These are phyloP conservation scores for Labrus mixtus DNA, from an alignment of 2,113 vertebrate species.

Conservation along the genomic window DNA sequence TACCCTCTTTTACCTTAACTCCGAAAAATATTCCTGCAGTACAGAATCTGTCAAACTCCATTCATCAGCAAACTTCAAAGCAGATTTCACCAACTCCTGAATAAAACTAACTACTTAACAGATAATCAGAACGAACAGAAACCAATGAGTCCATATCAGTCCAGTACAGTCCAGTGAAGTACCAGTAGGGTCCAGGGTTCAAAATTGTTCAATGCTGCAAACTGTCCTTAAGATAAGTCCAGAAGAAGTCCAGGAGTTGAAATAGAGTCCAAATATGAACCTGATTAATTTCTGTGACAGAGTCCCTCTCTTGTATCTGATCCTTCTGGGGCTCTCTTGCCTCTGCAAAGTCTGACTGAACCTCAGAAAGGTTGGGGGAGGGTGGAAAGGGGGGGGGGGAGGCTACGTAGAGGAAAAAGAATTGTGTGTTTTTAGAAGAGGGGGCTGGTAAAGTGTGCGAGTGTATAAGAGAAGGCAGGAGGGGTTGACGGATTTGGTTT, in stretches of 20 bases:
- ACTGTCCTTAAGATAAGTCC: constrained; percentile 27
- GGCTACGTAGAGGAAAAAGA: constrained; percentile 80
- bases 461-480: constrained; percentile 57
- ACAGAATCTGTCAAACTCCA: constrained; percentile 30
- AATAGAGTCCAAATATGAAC: constrained; percentile 39
- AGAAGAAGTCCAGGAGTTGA: constrained; percentile 34
- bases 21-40: constrained; percentile 1
- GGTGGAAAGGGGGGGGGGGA: constrained; percentile 40
- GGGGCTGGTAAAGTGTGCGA: constrained; percentile 75
- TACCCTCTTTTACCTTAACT: constrained; percentile 7
- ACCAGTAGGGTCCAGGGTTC: constrained; percentile 12
- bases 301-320: constrained; percentile 46
- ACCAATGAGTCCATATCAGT: constrained; percentile 34
- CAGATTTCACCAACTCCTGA: constrained; percentile 6
- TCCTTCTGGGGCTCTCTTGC: constrained; percentile 54
- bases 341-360: constrained; percentile 72
- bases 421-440: constrained; percentile 77
- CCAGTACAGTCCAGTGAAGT: constrained; percentile 48
- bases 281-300: constrained; percentile 14
- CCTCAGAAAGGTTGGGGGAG: constrained; percentile 64
- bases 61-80: constrained; percentile 36
- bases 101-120: background rate
- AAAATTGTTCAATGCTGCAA: constrained; percentile 5
- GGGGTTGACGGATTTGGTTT: constrained; percentile 44
- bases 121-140: background rate